phyloP scores from a whole-genome alignment of 2,113 vertebrate species.

The Alaudala cheleensis region DNA sequence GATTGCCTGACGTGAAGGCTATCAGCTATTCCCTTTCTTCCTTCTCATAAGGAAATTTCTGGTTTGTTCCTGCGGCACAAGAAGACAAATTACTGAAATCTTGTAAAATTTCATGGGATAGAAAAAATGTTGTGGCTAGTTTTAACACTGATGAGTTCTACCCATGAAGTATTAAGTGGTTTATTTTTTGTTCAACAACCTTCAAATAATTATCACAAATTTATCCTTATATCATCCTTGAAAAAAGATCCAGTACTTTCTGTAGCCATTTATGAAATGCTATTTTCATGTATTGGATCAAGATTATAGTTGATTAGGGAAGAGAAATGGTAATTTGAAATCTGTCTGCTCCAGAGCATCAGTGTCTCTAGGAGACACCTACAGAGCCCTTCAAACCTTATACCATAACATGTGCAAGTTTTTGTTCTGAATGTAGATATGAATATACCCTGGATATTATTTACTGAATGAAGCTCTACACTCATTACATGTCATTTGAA shows the following conservation, averaged over 20 bases:
- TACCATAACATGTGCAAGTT: neutral
- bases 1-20: neutral
- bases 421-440: slow-evolving; percentile 6
- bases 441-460: neutral
- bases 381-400: slow-evolving; percentile 11
- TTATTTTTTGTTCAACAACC: neutral
- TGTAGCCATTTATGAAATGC: neutral
- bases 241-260: neutral
- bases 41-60: neutral
- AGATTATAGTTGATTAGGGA: slow-evolving; percentile 20
- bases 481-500: neutral
- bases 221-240: neutral
- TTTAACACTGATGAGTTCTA: neutral
- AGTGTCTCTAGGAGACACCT: neutral
- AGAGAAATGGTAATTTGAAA: slow-evolving; percentile 15
- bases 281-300: slow-evolving; percentile 3
- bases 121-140: neutral
- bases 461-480: neutral
- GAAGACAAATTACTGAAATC: neutral
- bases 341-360: neutral
- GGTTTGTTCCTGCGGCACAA: neutral
- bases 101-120: neutral
- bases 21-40: neutral
- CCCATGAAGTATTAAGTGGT: neutral
- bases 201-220: neutral